phyloP scores from a whole-genome alignment of 2,888 invertebrate species.

The Ferrisia virgata region DNA sequence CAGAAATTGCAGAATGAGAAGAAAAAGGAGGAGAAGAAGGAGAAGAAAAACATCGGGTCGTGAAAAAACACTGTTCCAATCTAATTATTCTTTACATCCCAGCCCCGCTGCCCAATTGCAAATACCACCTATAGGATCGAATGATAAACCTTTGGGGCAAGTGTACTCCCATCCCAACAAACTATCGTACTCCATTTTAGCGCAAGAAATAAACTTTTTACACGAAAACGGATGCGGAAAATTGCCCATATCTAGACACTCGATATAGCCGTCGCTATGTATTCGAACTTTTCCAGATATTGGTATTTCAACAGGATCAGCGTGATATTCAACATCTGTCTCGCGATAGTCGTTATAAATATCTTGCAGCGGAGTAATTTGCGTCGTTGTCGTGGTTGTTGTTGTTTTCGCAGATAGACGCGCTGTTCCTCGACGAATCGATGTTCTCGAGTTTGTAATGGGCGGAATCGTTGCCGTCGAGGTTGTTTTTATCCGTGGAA shows the following conservation, averaged over 20 bases:
- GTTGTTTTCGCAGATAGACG: constrained; percentile 47
- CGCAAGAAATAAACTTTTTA: constrained; percentile 87
- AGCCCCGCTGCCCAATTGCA: constrained; percentile 85
- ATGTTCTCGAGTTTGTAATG: background rate
- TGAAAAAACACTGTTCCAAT: background rate
- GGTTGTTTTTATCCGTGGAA: background rate
- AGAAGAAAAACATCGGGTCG: too few species aligned
- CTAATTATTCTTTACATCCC: constrained; percentile 64
- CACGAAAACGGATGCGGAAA: constrained; percentile 89
- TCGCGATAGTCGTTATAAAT: constrained; percentile 48
- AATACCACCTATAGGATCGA: constrained; percentile 85
- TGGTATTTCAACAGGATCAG: constrained; percentile 50
- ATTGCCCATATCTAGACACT: constrained; percentile 84
- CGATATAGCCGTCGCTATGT: constrained; percentile 69
- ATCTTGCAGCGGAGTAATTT: constrained; percentile 52
- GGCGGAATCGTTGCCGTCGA: background rate
- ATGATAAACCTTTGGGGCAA: constrained; percentile 79
- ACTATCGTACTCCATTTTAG: constrained; percentile 74
- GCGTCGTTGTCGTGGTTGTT: constrained; percentile 49
- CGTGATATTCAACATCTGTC: constrained; percentile 49
- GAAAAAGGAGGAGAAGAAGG: too few species aligned
- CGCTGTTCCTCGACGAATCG: background rate
- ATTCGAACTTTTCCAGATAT: constrained; percentile 57
- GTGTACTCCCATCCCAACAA: constrained; percentile 84
- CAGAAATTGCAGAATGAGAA: too few species aligned